Evolutionary conservation across 1,140 invertebrate genomes (phyloP).

Genomic region (Sycophila sp.): DNA sequence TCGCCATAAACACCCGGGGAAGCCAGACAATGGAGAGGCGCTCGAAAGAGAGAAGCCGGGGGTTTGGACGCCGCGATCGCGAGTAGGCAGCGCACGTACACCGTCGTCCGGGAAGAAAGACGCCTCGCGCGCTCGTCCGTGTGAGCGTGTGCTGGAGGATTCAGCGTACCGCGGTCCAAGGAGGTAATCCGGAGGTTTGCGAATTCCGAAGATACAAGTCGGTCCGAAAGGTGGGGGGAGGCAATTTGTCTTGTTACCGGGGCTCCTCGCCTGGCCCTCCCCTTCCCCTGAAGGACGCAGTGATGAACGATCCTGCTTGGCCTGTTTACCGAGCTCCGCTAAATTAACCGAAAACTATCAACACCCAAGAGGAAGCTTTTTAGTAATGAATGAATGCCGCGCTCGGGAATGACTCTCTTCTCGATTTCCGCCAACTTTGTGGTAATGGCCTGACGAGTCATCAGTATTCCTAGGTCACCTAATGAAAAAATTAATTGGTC

Average conservation of each 20-base stretch:
- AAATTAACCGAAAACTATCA: constrained; percentile 57
- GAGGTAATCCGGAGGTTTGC: constrained; percentile 44
- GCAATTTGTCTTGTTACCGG: constrained; percentile 51
- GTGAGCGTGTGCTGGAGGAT: neutral
- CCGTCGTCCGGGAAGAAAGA: no score
- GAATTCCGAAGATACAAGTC: constrained; percentile 49
- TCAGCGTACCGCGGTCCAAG: constrained; percentile 3
- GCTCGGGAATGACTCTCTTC: neutral
- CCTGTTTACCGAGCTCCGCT: constrained; percentile 42
- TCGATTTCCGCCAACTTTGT: no score
- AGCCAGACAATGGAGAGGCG: neutral
- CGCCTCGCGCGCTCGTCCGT: no score
- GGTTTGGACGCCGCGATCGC: neutral
- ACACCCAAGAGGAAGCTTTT: constrained; percentile 40
- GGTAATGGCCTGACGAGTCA: no score
- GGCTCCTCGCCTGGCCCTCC: constrained; percentile 16
- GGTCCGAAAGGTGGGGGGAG: neutral
- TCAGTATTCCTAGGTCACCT: no score
- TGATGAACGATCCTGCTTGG: constrained; percentile 51
- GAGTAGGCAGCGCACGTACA: constrained; percentile 1
- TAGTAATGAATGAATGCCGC: constrained; percentile 32
- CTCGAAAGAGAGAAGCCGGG: no score
- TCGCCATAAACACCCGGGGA: neutral
- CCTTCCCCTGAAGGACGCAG: constrained; percentile 41
- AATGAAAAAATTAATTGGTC: no score